These are phyloP conservation scores for Salvator merianae DNA, from an alignment of 2,113 vertebrate genomes.

Conservation along the genomic window DNA sequence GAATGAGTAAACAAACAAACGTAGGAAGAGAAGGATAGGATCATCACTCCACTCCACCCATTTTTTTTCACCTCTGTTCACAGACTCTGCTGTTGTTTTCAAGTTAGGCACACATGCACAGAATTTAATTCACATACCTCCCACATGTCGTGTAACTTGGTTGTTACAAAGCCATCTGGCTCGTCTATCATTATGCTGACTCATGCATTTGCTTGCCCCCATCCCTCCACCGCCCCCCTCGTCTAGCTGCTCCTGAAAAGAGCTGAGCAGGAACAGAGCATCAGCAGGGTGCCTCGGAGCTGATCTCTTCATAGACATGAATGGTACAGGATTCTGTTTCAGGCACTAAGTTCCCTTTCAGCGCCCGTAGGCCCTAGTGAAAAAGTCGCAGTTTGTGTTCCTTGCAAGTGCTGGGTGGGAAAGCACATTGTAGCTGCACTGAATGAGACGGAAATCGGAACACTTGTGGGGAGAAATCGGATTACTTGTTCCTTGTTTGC, in stretches of 20 bases:
- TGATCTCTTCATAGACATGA: neutral
- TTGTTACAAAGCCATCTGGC: too few relatives aligned
- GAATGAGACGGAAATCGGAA: neutral
- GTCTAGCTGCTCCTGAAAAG: neutral
- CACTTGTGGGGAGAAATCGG: too few relatives aligned
- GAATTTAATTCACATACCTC: neutral
- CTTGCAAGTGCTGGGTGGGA: neutral
- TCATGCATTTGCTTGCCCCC: too few relatives aligned
- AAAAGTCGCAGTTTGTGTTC: neutral
- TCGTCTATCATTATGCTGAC: neutral
- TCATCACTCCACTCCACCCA: too few relatives aligned
- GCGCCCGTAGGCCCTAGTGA: neutral
- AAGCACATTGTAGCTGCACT: neutral
- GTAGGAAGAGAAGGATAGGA: neutral
- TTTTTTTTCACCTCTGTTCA: neutral
- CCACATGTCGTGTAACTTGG: too few relatives aligned
- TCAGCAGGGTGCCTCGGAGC: too few relatives aligned
- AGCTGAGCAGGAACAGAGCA: neutral
- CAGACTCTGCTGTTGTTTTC: neutral
- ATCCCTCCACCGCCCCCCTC: too few relatives aligned
- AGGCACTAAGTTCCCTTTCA: neutral
- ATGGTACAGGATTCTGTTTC: too few relatives aligned
- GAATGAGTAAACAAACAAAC: too few relatives aligned
- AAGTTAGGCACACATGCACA: neutral
- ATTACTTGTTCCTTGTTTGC: neutral